Evolutionary conservation across 2,888 invertebrate genomes (phyloP), one percentile per base, ranked within the genome.

Genomic region (Nesidiocoris tenuis): DNA sequence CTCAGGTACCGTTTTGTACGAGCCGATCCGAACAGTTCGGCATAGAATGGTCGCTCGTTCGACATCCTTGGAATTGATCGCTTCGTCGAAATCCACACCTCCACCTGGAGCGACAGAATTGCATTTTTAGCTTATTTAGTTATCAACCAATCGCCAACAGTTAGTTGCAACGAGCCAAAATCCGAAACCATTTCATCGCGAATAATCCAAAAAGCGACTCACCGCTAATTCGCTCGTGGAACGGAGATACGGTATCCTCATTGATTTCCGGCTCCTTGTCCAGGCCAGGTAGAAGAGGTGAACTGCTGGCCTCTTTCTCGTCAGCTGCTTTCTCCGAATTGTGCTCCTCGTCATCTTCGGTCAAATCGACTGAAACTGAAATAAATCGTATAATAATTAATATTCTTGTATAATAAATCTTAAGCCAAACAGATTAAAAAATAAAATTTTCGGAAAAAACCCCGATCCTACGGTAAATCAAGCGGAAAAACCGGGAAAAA

Each of bases 11-110:
- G 90, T 92, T 85, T 91, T 90, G 83, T 93, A 92, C 17, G 94
- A 92, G 56, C 96, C 95, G 82, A 96, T 90, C 79, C 95, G 87
- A 75, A 95, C 89, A 19, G 92, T 91, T 80, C 92, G 87, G 83
- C 94, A 94, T 18, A 85, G 84, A 12, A 93, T 82, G 64, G 87
- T 84, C n/a, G 88, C 87, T 71, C 86, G 86, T 66, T 86, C 82
- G 63, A 86, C 85, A 79, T 87, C 83, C 75, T 82, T 80, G 61
- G 81, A 83, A 77, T 86, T 86, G 55, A 84, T 82, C 18, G 87
- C 82, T 9, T 79, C 80, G 54, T 79, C 77, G 24, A 79, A 63
- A 64, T 79, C 79, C 17, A 80, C 75, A 12, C 86, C 87, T 71
- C 84, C 85, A 83, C 89, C 90, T 89, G 82, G 59, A n/a, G n/a